Percentiles rank a stretch among this genome's conserved stretches.
phyloP scores from a whole-genome alignment of 2,888 invertebrate species.

The Pherbina coryleti region DNA sequence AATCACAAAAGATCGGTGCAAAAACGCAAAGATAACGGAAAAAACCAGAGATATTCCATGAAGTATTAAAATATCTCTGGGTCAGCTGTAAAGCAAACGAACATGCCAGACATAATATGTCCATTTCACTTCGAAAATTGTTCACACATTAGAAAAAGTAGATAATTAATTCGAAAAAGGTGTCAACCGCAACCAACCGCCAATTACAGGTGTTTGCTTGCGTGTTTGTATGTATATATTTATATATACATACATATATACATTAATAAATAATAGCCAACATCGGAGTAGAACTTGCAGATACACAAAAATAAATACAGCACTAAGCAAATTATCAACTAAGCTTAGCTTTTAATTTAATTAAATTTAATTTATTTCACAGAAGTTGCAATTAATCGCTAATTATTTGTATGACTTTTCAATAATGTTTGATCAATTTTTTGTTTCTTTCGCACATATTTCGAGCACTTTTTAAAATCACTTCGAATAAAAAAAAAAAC shows the following conservation, averaged over 20 bases:
- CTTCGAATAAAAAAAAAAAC: not conserved
- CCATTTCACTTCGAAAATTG: not conserved
- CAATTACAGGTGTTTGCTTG: slow-evolving; percentile 32
- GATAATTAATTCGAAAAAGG: not conserved
- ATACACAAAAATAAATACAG: slow-evolving; percentile 18
- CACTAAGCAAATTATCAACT: slow-evolving; percentile 1
- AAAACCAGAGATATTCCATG: not conserved
- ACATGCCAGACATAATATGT: not conserved
- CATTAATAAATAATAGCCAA: not conserved
- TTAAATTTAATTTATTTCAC: not conserved
- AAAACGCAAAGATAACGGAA: not conserved
- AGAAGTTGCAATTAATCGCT: not conserved
- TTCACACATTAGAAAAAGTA: not conserved
- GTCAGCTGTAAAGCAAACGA: not conserved
- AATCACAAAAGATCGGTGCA: not conserved
- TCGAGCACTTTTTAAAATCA: not conserved
- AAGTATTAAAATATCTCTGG: not conserved
- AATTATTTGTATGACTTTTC: not conserved
- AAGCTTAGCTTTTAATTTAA: too few species aligned
- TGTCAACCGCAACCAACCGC: slow-evolving; percentile 4
- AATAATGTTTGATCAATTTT: not conserved
- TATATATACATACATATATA: not conserved
- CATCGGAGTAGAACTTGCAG: slow-evolving; percentile 10
- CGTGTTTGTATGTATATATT: not conserved
- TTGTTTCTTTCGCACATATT: not conserved